Conservation (phyloP, 2,888 invertebrate genomes). For the Cataglyphis cursor region DNA sequence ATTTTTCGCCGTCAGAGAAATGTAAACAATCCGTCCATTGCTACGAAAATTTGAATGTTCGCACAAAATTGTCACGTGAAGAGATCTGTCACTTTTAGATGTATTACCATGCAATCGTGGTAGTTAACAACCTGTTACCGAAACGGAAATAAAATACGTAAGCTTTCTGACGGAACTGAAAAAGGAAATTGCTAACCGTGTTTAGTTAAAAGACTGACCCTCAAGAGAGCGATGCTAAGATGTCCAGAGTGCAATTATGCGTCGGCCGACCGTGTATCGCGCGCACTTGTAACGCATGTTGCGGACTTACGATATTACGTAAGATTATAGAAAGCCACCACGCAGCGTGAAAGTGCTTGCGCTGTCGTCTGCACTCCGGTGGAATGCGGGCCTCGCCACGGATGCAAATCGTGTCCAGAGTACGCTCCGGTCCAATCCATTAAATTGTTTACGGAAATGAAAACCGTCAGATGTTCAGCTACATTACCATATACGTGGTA, state of each 20-base stretch:
- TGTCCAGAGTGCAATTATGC: conserved; percentile 18
- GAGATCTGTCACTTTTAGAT: not conserved
- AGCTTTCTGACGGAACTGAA: not conserved
- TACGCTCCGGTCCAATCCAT: conserved; percentile 9
- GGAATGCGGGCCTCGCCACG: conserved; percentile 55
- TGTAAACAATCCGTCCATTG: not conserved
- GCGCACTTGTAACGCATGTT: conserved; percentile 40
- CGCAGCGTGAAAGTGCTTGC: conserved; percentile 79
- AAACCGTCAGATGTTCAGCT: not conserved
- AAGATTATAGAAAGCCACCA: conserved; percentile 78
- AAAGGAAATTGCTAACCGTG: not conserved
- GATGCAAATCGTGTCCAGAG: conserved; percentile 41
- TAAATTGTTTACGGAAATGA: conserved; percentile 7
- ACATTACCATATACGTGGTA: not conserved
- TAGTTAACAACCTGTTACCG: not conserved
- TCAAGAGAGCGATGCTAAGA: conserved; percentile 26
- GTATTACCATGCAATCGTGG: not conserved
- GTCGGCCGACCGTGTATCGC: conserved; percentile 7
- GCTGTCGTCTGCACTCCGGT: conserved; percentile 76
- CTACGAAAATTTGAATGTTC: not conserved
- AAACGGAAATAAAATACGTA: not conserved
- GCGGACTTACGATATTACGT: conserved; percentile 49
- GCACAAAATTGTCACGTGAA: not conserved
- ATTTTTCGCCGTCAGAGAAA: not conserved
- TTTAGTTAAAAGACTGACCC: conserved; percentile 16